Evolutionary conservation across 2,888 invertebrate species (phyloP).

Genomic region (Oscheius sp.): DNA sequence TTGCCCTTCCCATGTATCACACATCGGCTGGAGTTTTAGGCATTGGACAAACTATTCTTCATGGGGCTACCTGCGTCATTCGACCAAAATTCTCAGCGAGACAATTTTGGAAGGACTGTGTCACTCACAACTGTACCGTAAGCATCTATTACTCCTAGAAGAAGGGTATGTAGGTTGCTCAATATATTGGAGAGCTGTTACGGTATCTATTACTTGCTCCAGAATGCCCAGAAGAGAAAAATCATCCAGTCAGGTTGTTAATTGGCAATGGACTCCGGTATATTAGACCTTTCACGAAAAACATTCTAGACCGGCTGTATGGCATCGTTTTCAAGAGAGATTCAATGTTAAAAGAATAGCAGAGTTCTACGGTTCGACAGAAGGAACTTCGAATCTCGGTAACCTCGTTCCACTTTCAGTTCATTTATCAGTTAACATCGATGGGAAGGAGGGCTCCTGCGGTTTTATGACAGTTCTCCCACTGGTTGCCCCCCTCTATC

Average conservation of each 20-base stretch:
- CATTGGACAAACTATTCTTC: slow-evolving; percentile 39
- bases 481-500: slow-evolving; percentile 72
- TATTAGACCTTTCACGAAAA: background rate
- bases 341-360: slow-evolving; percentile 83
- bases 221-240: slow-evolving; percentile 69
- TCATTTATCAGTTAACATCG: slow-evolving; percentile 81
- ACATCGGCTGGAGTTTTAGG: slow-evolving; percentile 82
- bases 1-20: slow-evolving; percentile 91
- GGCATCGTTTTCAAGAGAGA: slow-evolving; percentile 85
- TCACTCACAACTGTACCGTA: slow-evolving; percentile 91
- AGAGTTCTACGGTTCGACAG: slow-evolving; percentile 96
- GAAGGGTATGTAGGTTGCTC: slow-evolving; percentile 32
- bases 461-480: slow-evolving; percentile 85
- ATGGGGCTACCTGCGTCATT: slow-evolving; percentile 82
- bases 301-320: slow-evolving; percentile 82
- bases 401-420: slow-evolving; percentile 20
- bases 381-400: slow-evolving; percentile 93
- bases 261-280: slow-evolving; percentile 85
- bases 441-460: slow-evolving; percentile 89
- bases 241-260: slow-evolving; percentile 77
- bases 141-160: background rate
- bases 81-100: slow-evolving; percentile 91
- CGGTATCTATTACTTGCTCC: slow-evolving; percentile 74
- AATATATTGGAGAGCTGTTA: slow-evolving; percentile 75
- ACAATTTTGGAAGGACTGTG: slow-evolving; percentile 88